phyloP scores from a whole-genome alignment of 2,797 vertebrate species.

The Eulemur coronatus region DNA sequence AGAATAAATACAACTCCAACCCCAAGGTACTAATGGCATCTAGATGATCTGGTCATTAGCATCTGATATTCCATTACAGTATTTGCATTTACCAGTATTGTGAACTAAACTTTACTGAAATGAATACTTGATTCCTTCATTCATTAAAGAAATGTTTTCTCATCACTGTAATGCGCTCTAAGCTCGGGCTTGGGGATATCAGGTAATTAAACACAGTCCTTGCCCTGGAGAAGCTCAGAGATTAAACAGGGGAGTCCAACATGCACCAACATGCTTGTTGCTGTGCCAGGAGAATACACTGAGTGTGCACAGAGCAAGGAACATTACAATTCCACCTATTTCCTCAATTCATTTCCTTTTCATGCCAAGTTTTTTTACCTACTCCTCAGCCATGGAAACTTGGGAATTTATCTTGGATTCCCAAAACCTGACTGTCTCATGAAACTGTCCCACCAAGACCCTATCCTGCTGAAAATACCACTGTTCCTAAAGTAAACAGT shows the following conservation, averaged over 20 bases:
- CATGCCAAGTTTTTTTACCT: not conserved
- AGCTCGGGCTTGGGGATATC: too few species aligned
- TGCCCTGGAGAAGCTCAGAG: not conserved
- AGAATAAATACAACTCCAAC: not conserved
- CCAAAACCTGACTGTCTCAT: not conserved
- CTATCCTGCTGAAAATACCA: not conserved
- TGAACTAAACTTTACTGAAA: not conserved
- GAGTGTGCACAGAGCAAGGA: not conserved
- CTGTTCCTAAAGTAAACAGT: not conserved
- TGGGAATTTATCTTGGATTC: not conserved
- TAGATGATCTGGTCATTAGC: not conserved
- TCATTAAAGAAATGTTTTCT: not conserved
- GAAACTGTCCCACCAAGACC: not conserved
- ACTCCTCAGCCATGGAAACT: not conserved
- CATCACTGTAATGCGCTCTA: not conserved
- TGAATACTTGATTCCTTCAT: not conserved
- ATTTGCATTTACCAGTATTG: not conserved
- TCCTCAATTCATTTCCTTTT: not conserved
- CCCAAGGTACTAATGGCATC: not conserved
- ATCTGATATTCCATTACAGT: not conserved
- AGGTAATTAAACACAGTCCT: not conserved
- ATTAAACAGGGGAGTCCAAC: not conserved
- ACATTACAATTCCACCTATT: too few species aligned
- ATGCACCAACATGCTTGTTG: not conserved
- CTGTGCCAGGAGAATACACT: too few species aligned